Percentiles rank a stretch among this genome's conserved stretches.
Evolutionary conservation across 2,113 vertebrate genomes (phyloP).

Genomic region (Colistium nudipinnis): DNA sequence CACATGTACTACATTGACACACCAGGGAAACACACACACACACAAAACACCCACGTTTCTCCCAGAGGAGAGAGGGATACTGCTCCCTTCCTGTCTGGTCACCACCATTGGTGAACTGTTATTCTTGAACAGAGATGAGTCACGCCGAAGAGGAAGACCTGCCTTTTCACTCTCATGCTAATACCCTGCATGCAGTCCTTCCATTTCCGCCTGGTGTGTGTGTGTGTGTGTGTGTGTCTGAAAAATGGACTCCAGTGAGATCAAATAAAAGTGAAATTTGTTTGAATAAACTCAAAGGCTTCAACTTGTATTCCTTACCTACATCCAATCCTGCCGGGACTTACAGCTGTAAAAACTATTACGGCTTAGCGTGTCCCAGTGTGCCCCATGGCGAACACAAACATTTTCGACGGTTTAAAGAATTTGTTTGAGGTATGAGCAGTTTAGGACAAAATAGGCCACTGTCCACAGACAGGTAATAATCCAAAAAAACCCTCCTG

Average conservation of each 20-base stretch:
- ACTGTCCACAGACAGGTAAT: background rate
- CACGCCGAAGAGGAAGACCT: constrained; percentile 44
- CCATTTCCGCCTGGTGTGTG: constrained; percentile 44
- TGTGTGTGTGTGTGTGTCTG: constrained; percentile 8
- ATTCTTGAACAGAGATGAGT: constrained; percentile 71
- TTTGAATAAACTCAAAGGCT: constrained; percentile 52
- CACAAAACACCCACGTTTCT: constrained; percentile 50
- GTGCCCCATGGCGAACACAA: background rate
- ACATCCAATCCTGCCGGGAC: constrained; percentile 9
- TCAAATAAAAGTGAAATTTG: constrained; percentile 58
- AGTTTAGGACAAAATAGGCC: background rate
- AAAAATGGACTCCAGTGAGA: constrained; percentile 52
- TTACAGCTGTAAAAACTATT: constrained; percentile 52
- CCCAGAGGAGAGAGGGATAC: constrained; percentile 41
- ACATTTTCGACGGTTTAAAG: constrained; percentile 1
- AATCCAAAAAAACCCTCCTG: background rate
- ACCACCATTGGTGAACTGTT: constrained; percentile 53
- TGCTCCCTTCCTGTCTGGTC: constrained; percentile 59
- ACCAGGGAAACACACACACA: constrained; percentile 12
- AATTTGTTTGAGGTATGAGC: constrained; percentile 4
- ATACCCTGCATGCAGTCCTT: constrained; percentile 49
- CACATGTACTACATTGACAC: constrained; percentile 15
- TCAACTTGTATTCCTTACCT: constrained; percentile 23
- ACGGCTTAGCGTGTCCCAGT: constrained; percentile 14
- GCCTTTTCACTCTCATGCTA: constrained; percentile 52